Evolutionary conservation across 2,113 vertebrate species (phyloP).

Genomic region (Lampris incognitus): DNA sequence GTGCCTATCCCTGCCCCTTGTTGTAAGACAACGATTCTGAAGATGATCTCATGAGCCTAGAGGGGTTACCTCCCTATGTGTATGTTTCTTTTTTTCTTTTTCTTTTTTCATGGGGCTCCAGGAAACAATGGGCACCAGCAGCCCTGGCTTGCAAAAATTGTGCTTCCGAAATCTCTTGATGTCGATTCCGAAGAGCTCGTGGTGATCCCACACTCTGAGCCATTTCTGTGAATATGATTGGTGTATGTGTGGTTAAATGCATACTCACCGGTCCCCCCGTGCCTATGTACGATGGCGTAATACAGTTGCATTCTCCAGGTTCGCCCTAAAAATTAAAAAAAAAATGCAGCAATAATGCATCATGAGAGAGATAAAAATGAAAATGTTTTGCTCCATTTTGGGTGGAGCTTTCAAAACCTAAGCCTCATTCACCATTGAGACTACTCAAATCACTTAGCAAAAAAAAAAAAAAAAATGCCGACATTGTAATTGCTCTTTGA

Average conservation of each 20-base stretch:
- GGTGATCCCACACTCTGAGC: not conserved
- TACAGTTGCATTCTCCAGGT: conserved; percentile 88
- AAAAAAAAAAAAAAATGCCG: not conserved
- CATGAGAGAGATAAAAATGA: conserved; percentile 26
- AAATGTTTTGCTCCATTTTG: conserved; percentile 18
- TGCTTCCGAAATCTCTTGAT: conserved; percentile 97
- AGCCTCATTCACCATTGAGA: conserved; percentile 32
- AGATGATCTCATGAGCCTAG: conserved; percentile 1
- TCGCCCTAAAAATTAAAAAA: conserved; percentile 83
- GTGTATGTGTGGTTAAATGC: conserved; percentile 5
- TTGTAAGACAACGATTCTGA: conserved; percentile 7
- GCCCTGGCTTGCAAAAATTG: conserved; percentile 79
- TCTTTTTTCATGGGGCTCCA: conserved; percentile 63
- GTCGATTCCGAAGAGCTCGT: conserved; percentile 86
- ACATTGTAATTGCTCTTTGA: conserved; percentile 7
- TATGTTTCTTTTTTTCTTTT: conserved; percentile 5
- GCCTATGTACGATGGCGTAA: conserved; percentile 59
- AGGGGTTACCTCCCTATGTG: not conserved
- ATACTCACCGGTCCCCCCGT: conserved; percentile 90
- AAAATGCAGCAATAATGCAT: conserved; percentile 10
- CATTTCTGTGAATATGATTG: conserved; percentile 2
- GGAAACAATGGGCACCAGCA: conserved; percentile 78
- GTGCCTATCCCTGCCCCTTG: not conserved
- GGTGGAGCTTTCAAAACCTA: conserved; percentile 30
- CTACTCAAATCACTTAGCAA: not conserved